Base-by-base conservation (phyloP, 2,113 vertebrate species). In the Holacanthus passer region DNA sequence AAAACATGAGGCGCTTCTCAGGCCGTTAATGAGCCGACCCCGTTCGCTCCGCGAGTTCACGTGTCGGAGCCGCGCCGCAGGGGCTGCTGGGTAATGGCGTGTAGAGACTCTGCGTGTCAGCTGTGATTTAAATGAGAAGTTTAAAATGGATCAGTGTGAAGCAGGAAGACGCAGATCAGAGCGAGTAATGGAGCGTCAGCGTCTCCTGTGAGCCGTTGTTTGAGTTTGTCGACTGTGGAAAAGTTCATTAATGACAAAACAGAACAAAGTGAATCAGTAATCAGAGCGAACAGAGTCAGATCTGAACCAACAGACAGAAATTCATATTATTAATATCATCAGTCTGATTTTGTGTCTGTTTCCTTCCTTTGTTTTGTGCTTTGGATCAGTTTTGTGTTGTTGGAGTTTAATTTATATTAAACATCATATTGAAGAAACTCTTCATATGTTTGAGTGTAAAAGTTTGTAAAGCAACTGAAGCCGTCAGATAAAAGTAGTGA, bases 11-110 rank as follows among this genome's bases (percentile, higher is more conserved):
- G 22, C 20, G 0, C 7, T 17, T 70, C 39, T 55, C 29, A 1
- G 47, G 60, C 14, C 0, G 35, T 67, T 73, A 82, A 58, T n/a
- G 62, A 86, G 41, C 24, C n/a, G 48, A 58, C 47, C 70, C 50
- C 3, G 39, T 16, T 76, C 65, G 5, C n/a, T 58, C 32, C 27
- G 22, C 16, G 27, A 13, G 77, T 32, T 53, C n/a, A 9, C 53
- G 0, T 58, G 63, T 78, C 32, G 2, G 22, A 56, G 56, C 35
- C 3, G 9, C 22, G 37, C 84, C 22, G 70, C 79, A 37, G 64
- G 58, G 64, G 60, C 66, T 87, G 64, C 75, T 87, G 79, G 79
- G 85, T 75, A 87, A 67, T 14, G 75, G 14, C 17, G 35, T 59
- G 63, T 17, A 11, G 69, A 73, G 24, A 16, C 59, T 20, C 32